Evolutionary conservation across 2,113 vertebrate species (phyloP).

Genomic region (Strix aluco): DNA sequence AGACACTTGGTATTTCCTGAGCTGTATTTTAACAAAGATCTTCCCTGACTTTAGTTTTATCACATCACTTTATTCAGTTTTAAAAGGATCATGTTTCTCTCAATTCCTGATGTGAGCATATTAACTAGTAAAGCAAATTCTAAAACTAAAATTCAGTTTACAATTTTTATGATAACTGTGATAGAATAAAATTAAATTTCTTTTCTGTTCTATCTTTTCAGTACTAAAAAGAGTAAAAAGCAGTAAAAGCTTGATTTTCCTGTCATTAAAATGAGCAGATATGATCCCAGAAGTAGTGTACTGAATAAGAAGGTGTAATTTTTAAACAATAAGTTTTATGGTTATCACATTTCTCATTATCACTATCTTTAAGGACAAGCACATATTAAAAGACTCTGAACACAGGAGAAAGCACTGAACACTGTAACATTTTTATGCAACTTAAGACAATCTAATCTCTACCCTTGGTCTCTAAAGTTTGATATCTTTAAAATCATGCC

Average conservation of each 20-base stretch:
- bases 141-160: not conserved
- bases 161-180: not conserved
- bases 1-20: not conserved
- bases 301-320: not conserved
- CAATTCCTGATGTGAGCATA: not conserved
- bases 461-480: not conserved
- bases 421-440: not conserved
- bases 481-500: not conserved
- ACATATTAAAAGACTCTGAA: conserved; percentile 31
- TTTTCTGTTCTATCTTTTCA: not conserved
- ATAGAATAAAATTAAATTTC: not conserved
- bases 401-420: not conserved
- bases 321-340: conserved; percentile 7
- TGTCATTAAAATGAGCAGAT: conserved; percentile 20
- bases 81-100: not conserved
- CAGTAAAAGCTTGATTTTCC: conserved; percentile 7
- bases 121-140: not conserved
- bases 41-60: not conserved
- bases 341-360: conserved; percentile 48
- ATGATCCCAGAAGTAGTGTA: not conserved
- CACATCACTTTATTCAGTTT: not conserved
- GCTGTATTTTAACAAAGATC: not conserved
- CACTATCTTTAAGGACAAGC: conserved; percentile 18
- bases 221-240: not conserved
- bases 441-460: conserved; percentile 12